phyloP scores from a whole-genome alignment of 2,797 vertebrate genomes.

The Chiloscyllium punctatum region DNA sequence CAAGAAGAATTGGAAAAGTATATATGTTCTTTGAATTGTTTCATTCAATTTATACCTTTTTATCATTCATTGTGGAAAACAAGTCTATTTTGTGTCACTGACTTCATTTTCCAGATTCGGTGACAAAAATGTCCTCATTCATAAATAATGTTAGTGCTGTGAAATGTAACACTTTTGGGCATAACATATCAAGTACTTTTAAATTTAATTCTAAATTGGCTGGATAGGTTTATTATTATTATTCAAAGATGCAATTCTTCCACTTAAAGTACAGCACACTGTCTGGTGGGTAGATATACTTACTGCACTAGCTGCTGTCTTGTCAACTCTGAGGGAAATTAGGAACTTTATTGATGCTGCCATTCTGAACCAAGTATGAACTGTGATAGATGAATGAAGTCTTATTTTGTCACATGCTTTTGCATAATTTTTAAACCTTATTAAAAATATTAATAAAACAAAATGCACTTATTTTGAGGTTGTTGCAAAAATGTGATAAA shows the following conservation, averaged over 20 bases:
- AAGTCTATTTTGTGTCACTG: background rate
- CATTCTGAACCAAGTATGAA: background rate
- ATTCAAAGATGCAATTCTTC: background rate
- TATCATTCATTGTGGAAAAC: background rate
- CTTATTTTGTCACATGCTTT: background rate
- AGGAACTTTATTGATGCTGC: background rate
- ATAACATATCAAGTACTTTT: background rate
- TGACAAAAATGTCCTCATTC: too few species aligned
- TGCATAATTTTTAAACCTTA: background rate
- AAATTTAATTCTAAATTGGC: background rate
- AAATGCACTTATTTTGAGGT: background rate
- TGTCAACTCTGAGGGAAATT: background rate
- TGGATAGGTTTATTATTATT: background rate
- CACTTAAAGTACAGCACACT: background rate
- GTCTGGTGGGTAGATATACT: background rate
- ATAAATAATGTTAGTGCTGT: background rate
- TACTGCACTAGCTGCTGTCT: background rate
- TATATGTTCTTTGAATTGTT: constrained; percentile 47
- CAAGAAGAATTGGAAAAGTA: constrained; percentile 96
- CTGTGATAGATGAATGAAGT: background rate
- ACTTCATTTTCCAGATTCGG: background rate
- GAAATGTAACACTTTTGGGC: background rate
- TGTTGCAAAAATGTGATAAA: background rate
- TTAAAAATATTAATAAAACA: background rate
- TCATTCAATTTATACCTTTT: background rate